These are phyloP conservation scores for Heliconius hewitsoni DNA, from an alignment of 1,140 invertebrate genomes.

Conservation along the genomic window DNA sequence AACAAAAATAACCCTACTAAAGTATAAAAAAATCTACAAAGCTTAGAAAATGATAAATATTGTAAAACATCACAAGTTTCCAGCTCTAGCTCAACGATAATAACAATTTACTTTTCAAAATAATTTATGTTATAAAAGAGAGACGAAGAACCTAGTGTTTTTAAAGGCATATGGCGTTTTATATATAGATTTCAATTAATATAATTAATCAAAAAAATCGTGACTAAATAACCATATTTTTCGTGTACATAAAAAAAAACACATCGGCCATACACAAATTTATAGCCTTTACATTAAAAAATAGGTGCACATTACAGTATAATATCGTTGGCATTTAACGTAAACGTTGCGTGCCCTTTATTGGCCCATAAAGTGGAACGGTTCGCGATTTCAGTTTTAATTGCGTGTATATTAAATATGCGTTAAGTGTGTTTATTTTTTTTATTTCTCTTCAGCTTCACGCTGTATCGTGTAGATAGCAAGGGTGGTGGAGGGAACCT, in stretches of 20 bases:
- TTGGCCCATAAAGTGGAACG: conserved; percentile 53
- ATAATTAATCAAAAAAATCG: background rate
- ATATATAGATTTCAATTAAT: background rate
- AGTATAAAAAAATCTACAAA: background rate
- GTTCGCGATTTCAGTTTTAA: conserved; percentile 58
- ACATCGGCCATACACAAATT: conserved; percentile 25
- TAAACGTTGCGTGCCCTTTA: conserved; percentile 62
- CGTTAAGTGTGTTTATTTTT: conserved; percentile 52
- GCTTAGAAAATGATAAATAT: background rate
- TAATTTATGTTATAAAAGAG: conserved; percentile 12
- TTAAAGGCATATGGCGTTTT: background rate
- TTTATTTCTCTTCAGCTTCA: no score
- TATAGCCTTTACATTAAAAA: conserved; percentile 24
- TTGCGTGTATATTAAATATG: conserved; percentile 54
- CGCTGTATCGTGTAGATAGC: no score
- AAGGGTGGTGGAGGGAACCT: no score
- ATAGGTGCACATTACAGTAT: conserved; percentile 40
- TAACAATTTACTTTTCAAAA: background rate
- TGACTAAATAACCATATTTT: conserved; percentile 5
- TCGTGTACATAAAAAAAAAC: conserved; percentile 15
- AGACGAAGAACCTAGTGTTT: no score
- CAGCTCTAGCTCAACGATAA: background rate
- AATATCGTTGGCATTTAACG: conserved; percentile 48
- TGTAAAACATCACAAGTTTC: background rate
- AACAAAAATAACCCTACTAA: no score